Evolutionary conservation across 2,888 invertebrate species (phyloP).

Genomic region (Perdita meconis): DNA sequence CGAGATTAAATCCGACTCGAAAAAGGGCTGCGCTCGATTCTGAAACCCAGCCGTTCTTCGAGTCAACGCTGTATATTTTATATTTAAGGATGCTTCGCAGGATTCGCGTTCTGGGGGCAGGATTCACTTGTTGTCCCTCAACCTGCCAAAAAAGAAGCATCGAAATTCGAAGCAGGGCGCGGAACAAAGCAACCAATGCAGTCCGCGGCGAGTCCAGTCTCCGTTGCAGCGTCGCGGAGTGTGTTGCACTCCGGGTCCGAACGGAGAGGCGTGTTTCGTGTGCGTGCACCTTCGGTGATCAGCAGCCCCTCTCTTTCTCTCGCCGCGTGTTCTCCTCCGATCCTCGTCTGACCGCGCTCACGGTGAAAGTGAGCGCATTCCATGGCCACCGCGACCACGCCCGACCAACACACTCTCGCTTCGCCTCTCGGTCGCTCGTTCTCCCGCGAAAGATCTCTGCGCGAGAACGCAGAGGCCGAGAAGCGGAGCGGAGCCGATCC

Average conservation of each 20-base stretch:
- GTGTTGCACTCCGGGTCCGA: conserved; percentile 47
- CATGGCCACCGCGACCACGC: conserved; percentile 84
- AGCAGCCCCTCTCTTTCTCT: conserved; percentile 51
- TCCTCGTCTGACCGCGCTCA: conserved; percentile 73
- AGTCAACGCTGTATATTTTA: no score
- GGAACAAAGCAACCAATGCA: conserved; percentile 28
- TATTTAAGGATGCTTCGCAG: no score
- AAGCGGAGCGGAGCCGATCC: conserved; percentile 42
- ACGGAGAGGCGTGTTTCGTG: conserved; percentile 57
- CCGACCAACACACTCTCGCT: conserved; percentile 80
- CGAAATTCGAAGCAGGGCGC: neutral
- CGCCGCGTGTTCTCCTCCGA: conserved; percentile 54
- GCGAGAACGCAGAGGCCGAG: conserved; percentile 56
- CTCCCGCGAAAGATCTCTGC: conserved; percentile 49
- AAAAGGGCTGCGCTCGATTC: no score
- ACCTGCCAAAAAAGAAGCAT: neutral
- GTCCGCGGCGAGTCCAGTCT: no score
- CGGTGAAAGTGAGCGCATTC: conserved; percentile 84
- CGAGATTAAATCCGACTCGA: no score
- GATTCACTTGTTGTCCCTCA: no score
- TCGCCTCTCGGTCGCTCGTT: conserved; percentile 23
- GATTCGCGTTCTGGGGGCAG: no score
- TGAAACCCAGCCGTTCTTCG: no score
- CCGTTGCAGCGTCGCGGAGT: conserved; percentile 20
- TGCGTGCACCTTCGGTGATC: conserved; percentile 67